phyloP scores from a whole-genome alignment of 2,113 vertebrate genomes.

The Tychaedon coryphoeus region DNA sequence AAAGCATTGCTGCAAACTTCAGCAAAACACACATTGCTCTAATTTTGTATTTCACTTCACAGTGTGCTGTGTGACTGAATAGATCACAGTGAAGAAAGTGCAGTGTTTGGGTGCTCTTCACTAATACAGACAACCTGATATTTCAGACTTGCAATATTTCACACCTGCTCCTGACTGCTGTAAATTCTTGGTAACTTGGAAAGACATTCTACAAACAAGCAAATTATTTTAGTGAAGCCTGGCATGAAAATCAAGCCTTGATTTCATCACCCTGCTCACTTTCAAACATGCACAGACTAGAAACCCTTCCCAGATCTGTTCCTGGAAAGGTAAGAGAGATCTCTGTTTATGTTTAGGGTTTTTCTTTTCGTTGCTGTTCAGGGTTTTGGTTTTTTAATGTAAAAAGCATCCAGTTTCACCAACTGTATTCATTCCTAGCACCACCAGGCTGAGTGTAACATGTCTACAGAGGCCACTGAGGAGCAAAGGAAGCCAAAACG shows the following conservation, averaged over 20 bases:
- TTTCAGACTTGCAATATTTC: not conserved
- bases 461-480: not conserved
- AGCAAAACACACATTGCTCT: not conserved
- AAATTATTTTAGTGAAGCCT: not conserved
- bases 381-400: not conserved
- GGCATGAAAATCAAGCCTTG: not conserved
- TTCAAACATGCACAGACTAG: not conserved
- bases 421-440: not conserved
- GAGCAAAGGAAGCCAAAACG: not conserved
- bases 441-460: not conserved
- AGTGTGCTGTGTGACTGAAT: fast-evolving
- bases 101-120: not conserved
- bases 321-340: not conserved
- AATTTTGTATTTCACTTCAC: not conserved
- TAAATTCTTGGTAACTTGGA: not conserved
- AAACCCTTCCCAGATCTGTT: not conserved
- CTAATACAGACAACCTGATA: not conserved
- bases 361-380: not conserved
- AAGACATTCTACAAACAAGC: not conserved
- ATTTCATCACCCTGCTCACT: slow-evolving; percentile 10
- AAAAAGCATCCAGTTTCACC: not conserved
- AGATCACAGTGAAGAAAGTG: not conserved
- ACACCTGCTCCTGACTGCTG: not conserved
- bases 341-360: not conserved
- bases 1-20: not conserved